These are phyloP conservation scores for Salpingus planirostris DNA, from an alignment of 2,888 invertebrate species.

Conservation along the genomic window DNA sequence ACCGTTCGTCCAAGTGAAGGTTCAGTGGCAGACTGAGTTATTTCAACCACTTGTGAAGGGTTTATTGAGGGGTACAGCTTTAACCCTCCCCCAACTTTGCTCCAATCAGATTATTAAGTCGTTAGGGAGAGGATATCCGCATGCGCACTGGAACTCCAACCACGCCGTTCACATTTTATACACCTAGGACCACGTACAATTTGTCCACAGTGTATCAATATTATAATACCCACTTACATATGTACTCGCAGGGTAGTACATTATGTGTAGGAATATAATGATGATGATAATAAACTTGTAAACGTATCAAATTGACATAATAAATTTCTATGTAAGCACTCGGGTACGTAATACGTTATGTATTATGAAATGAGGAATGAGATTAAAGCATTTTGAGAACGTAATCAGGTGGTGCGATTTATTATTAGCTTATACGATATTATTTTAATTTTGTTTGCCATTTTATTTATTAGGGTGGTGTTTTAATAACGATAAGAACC, in stretches of 20 bases:
- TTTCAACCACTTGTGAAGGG: conserved; percentile 24
- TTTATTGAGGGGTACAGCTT: conserved; percentile 22
- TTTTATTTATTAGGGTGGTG: conserved; percentile 27
- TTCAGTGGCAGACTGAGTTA: conserved; percentile 23
- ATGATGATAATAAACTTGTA: no score
- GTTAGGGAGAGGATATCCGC: conserved; percentile 18
- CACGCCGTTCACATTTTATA: conserved; percentile 35
- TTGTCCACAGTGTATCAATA: no score
- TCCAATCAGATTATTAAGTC: conserved; percentile 24
- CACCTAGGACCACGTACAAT: no score
- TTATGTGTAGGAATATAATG: conserved; percentile 24
- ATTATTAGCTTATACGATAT: conserved; percentile 27
- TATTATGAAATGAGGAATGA: no score
- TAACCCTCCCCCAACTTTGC: conserved; percentile 23
- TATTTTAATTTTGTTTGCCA: conserved; percentile 26
- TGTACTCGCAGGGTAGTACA: conserved; percentile 30
- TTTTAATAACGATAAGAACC: conserved; percentile 23
- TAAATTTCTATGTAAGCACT: no score
- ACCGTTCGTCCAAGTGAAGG: no score
- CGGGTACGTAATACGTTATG: no score
- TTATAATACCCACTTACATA: no score
- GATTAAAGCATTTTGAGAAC: conserved; percentile 28
- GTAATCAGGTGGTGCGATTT: conserved; percentile 34
- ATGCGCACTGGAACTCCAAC: conserved; percentile 25
- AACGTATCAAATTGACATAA: no score